A percentile compares a stretch with the other conserved stretches of the same genome.
These are phyloP conservation scores for Ptychochromis oligacanthus DNA, from an alignment of 2,113 vertebrate species.

Conservation along the genomic window DNA sequence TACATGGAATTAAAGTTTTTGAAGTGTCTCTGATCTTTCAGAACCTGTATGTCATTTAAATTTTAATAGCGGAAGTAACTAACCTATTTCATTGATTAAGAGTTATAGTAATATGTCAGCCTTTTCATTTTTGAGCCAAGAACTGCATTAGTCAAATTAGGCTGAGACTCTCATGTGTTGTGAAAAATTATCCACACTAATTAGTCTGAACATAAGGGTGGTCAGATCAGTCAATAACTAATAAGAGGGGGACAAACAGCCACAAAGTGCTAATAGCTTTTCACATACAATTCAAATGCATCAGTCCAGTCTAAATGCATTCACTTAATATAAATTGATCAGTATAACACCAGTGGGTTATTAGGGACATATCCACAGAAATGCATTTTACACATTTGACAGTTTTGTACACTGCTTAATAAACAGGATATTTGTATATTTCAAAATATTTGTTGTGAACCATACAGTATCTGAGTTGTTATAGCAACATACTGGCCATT, in stretches of 20 bases:
- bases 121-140: neutral
- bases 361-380: constrained; percentile 4
- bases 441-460: neutral
- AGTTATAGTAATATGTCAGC: neutral
- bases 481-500: neutral
- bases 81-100: neutral
- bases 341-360: neutral
- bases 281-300: constrained; percentile 26
- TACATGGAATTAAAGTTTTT: neutral
- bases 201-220: constrained; percentile 46
- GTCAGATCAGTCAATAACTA: constrained; percentile 50
- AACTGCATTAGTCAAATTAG: constrained; percentile 17
- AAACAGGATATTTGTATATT: neutral
- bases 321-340: constrained; percentile 9
- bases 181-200: constrained; percentile 39
- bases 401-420: neutral
- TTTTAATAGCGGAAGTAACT: constrained; percentile 6
- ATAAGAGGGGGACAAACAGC: constrained; percentile 23
- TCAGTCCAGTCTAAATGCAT: constrained; percentile 4
- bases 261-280: constrained; percentile 6
- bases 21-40: constrained; percentile 15
- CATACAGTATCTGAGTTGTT: neutral
- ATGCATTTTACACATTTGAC: neutral
- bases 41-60: neutral
- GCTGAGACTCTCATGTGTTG: constrained; percentile 39